Conservation (phyloP, 2,888 invertebrate species). For the Zaprionus obscuricornis region DNA sequence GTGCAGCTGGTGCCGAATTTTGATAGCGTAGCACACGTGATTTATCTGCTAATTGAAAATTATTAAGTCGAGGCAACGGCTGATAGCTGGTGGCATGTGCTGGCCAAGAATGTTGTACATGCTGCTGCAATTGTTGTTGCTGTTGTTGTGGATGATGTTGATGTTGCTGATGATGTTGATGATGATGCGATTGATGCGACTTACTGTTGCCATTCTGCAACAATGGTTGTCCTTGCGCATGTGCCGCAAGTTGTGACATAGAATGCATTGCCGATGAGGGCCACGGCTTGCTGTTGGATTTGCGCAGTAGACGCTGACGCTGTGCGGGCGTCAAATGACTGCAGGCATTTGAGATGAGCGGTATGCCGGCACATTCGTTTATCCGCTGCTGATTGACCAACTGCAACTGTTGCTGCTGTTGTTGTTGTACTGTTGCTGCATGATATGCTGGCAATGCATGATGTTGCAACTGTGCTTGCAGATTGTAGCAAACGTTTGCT, state of each 20-base stretch:
- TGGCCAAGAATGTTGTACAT: conserved; percentile 39
- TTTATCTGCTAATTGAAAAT: conserved; percentile 53
- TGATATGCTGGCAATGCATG: conserved; percentile 25
- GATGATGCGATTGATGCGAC: conserved; percentile 84
- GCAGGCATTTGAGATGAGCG: conserved; percentile 91
- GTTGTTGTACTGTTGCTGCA: conserved; percentile 10
- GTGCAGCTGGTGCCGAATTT: conserved; percentile 73
- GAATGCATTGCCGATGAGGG: conserved; percentile 41
- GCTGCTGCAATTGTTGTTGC: conserved; percentile 10
- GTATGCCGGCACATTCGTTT: conserved; percentile 91
- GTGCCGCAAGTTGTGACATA: conserved; percentile 90
- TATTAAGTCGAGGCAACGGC: conserved; percentile 31
- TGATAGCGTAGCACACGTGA: conserved; percentile 75
- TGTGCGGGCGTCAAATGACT: conserved; percentile 82
- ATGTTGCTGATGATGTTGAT: conserved; percentile 76
- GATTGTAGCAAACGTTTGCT: conserved; percentile 35
- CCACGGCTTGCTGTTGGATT: conserved; percentile 47
- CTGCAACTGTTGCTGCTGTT: conserved; percentile 7
- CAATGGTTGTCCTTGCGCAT: conserved; percentile 93
- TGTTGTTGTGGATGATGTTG: conserved; percentile 20
- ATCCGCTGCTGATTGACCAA: conserved; percentile 79
- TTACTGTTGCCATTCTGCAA: conserved; percentile 83
- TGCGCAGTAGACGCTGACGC: conserved; percentile 82
- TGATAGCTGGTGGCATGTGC: conserved; percentile 44
- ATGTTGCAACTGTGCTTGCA: conserved; percentile 58